phyloP scores from a whole-genome alignment of 2,888 invertebrate genomes.

The Schizotus pectinicornis region DNA sequence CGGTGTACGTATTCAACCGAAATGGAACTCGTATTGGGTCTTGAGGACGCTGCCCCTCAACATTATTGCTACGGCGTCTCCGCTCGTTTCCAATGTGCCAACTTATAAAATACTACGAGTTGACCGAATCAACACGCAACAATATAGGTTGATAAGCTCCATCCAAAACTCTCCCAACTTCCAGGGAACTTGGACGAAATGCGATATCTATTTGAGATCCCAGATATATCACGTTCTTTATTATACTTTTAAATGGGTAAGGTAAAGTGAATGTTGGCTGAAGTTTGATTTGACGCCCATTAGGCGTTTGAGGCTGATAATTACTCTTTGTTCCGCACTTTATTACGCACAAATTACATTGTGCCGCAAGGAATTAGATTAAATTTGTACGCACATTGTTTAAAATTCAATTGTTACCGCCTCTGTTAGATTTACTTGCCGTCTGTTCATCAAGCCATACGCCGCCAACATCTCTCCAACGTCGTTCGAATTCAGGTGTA shows the following conservation, averaged over 20 bases:
- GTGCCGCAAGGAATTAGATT: constrained; percentile 16
- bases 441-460: too few species aligned
- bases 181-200: constrained; percentile 8
- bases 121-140: constrained; percentile 24
- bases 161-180: background rate
- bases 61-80: constrained; percentile 3
- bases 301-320: constrained; percentile 11
- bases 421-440: constrained; percentile 4
- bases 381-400: constrained; percentile 20
- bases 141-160: constrained; percentile 18
- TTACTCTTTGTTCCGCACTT: constrained; percentile 23
- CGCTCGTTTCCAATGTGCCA: constrained; percentile 13
- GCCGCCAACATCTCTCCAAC: too few species aligned
- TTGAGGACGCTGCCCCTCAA: constrained; percentile 14
- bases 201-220: background rate
- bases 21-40: constrained; percentile 26
- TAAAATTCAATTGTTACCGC: constrained; percentile 19
- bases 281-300: constrained; percentile 23
- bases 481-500: too few species aligned
- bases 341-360: constrained; percentile 24
- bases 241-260: constrained; percentile 15
- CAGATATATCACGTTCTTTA: constrained; percentile 14
- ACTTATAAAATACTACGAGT: constrained; percentile 12
- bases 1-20: constrained; percentile 34
- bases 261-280: constrained; percentile 11